Conservation (phyloP, 2,888 invertebrate species). For the Patella ulyssiponensis region DNA sequence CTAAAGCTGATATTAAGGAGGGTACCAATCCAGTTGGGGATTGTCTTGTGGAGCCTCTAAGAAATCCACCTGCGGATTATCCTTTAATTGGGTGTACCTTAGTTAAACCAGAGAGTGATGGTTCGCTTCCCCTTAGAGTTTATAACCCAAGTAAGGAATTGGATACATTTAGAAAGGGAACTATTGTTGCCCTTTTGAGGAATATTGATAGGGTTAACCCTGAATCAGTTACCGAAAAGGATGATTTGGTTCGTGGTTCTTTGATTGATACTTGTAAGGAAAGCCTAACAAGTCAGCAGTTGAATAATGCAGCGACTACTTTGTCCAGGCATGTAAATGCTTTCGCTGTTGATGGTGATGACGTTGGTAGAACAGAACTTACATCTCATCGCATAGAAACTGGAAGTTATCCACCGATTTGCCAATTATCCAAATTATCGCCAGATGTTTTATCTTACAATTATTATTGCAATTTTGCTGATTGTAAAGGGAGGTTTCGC, state of each 20-base stretch:
- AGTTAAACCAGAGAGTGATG: background rate
- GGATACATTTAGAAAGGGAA: background rate
- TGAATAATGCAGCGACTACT: background rate
- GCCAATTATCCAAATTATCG: too few relatives aligned
- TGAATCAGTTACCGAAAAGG: too few relatives aligned
- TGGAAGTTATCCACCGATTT: background rate
- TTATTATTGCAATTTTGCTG: too few relatives aligned
- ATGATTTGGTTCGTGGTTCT: too few relatives aligned
- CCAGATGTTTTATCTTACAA: too few relatives aligned
- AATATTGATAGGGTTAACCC: too few relatives aligned
- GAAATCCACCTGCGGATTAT: background rate
- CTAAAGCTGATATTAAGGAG: background rate
- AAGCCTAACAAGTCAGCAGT: background rate
- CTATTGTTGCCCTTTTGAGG: background rate
- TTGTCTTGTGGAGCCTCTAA: background rate
- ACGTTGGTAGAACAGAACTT: background rate
- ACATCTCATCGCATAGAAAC: background rate
- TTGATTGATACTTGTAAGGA: too few relatives aligned
- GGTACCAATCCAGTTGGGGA: background rate
- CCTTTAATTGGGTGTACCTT: background rate
- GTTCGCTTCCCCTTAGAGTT: background rate
- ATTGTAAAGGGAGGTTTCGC: background rate
- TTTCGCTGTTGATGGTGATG: background rate
- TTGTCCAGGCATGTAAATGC: background rate
- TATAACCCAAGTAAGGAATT: background rate